These are phyloP conservation scores for Itoplectis maculator DNA, from an alignment of 2,888 invertebrate species.

Conservation along the genomic window DNA sequence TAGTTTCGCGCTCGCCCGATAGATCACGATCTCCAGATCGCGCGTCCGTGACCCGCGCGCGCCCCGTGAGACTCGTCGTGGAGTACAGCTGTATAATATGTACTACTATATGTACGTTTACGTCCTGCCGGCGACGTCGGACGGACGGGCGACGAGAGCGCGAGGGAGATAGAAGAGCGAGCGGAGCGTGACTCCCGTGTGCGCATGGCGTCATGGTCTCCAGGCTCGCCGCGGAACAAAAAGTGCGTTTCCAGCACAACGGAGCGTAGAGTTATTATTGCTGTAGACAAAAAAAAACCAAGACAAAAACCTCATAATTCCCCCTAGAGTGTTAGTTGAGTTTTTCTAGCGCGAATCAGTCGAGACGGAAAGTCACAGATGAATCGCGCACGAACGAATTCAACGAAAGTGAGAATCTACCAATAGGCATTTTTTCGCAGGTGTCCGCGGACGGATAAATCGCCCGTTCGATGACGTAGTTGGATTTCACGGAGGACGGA, in stretches of 20 bases:
- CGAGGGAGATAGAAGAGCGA: conserved; percentile 38
- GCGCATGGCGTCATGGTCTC: conserved; percentile 66
- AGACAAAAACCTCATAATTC: neutral
- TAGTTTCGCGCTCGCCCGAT: neutral
- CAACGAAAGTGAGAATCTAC: conserved; percentile 15
- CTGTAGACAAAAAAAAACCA: neutral
- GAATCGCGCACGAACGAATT: no score
- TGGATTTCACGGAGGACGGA: conserved; percentile 55
- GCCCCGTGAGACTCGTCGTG: conserved; percentile 14
- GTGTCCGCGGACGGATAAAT: conserved; percentile 23
- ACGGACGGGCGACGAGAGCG: conserved; percentile 42
- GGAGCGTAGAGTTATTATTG: conserved; percentile 22
- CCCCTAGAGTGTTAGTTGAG: neutral
- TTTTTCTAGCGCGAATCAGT: no score
- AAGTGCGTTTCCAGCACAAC: conserved; percentile 48
- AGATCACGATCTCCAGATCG: conserved; percentile 49
- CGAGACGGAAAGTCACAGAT: neutral
- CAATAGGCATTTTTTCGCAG: conserved; percentile 45
- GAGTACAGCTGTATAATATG: neutral
- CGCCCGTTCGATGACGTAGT: conserved; percentile 49
- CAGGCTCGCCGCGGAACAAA: conserved; percentile 50
- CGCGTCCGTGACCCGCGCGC: conserved; percentile 31
- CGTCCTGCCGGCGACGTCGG: conserved; percentile 47
- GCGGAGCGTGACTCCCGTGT: conserved; percentile 57
- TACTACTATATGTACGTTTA: conserved; percentile 1